Conservation (phyloP, 2,888 invertebrate species). For the Eumerus sabulonum region DNA sequence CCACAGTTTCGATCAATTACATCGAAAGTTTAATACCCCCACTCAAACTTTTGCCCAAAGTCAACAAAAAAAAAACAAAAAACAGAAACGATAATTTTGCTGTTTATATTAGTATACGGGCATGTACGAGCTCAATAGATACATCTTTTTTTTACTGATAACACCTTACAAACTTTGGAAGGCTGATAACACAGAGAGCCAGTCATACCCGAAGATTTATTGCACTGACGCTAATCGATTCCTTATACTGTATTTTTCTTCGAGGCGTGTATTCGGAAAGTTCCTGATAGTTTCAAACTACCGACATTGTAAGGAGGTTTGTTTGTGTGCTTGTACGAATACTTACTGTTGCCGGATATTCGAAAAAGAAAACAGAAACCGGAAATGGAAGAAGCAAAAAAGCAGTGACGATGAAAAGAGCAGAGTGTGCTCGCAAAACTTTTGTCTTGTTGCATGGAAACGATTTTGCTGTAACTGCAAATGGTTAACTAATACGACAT, state of each 20-base stretch:
- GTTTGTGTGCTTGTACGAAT: background rate
- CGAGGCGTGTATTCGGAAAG: conserved; percentile 38
- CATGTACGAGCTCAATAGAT: too few species aligned
- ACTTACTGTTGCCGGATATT: too few species aligned
- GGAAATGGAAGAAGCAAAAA: too few species aligned
- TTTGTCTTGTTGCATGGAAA: conserved; percentile 36
- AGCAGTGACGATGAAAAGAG: too few species aligned
- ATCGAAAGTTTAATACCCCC: background rate
- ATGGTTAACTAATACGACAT: conserved; percentile 29
- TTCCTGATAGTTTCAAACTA: conserved; percentile 21
- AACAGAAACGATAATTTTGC: too few species aligned
- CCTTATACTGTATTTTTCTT: conserved; percentile 34
- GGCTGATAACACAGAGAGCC: conserved; percentile 36
- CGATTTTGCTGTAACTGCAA: conserved; percentile 33
- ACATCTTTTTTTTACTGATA: too few species aligned
- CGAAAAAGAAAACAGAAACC: too few species aligned
- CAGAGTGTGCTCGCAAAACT: background rate
- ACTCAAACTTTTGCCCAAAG: too few species aligned
- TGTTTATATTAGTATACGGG: too few species aligned
- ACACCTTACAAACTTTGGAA: conserved; percentile 21
- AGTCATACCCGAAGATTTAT: conserved; percentile 59
- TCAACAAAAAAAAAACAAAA: too few species aligned
- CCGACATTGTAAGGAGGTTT: background rate
- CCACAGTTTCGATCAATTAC: too few species aligned
- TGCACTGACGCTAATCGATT: conserved; percentile 54